phyloP scores from a whole-genome alignment of 2,113 vertebrate species.

The Xiphorhynchus elegans region DNA sequence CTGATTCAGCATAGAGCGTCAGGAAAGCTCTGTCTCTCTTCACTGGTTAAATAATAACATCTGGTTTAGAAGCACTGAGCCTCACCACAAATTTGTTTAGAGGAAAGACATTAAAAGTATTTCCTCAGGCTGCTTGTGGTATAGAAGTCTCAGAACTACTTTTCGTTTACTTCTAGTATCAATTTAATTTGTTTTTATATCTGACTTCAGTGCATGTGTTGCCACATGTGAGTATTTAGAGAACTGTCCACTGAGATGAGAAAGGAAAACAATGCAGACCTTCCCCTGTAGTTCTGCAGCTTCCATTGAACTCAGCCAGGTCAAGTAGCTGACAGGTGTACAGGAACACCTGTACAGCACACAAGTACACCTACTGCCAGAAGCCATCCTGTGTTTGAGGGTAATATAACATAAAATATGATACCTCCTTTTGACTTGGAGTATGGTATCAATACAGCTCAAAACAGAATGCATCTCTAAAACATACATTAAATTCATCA shows the following conservation, averaged over 20 bases:
- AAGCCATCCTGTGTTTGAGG: neutral
- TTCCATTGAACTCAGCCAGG: neutral
- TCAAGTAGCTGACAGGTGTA: rapidly evolving
- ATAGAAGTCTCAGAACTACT: neutral
- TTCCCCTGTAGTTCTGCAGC: neutral
- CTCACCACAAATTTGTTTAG: neutral
- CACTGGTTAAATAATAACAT: neutral
- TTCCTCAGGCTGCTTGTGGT: neutral
- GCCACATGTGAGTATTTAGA: neutral
- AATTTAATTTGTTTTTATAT: neutral
- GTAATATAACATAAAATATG: neutral
- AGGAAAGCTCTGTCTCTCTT: neutral
- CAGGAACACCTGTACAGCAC: neutral
- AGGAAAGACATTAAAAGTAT: neutral
- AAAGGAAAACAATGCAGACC: neutral
- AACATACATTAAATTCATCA: neutral
- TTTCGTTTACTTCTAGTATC: neutral
- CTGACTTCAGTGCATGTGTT: neutral
- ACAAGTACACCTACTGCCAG: neutral
- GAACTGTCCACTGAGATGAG: neutral
- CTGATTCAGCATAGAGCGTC: neutral
- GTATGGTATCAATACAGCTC: neutral
- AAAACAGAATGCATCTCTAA: neutral
- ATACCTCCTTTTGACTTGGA: neutral
- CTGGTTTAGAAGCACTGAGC: neutral